Conservation (phyloP, 2,797 vertebrate genomes). For the Pogonophryne albipinna region DNA sequence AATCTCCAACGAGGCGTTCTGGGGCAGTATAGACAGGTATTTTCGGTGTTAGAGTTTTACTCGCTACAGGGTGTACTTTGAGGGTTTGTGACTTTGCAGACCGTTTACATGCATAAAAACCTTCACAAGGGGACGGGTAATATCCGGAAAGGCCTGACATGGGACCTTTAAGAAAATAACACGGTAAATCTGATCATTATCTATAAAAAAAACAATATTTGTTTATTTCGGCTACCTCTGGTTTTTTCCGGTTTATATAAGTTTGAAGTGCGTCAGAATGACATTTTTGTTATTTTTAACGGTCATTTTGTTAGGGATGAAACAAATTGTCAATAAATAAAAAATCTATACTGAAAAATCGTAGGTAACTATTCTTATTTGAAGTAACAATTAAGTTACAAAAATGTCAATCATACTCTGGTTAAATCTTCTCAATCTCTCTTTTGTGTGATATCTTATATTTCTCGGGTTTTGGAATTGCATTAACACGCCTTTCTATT, state of each 20-base stretch:
- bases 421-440: too few relatives aligned
- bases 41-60: too few relatives aligned
- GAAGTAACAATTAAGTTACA: not conserved
- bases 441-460: not conserved
- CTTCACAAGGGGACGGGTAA: too few relatives aligned
- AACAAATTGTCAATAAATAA: not conserved
- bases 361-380: not conserved
- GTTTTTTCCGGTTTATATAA: not conserved
- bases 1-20: too few relatives aligned
- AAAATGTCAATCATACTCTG: too few relatives aligned
- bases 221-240: rapidly evolving
- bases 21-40: too few relatives aligned
- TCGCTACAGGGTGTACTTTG: too few relatives aligned
- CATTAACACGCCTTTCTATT: not conserved
- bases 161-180: not conserved
- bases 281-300: not conserved
- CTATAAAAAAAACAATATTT: not conserved
- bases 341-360: not conserved
- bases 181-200: not conserved
- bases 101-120: too few relatives aligned
- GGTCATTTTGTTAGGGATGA: not conserved
- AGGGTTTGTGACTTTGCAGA: too few relatives aligned
- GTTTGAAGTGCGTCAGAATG: not conserved
- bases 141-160: not conserved
- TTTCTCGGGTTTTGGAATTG: not conserved